Percentiles rank a stretch among this genome's conserved stretches.
Evolutionary conservation across 2,113 vertebrate genomes (phyloP).

Genomic region (Eubucco bourcierii): DNA sequence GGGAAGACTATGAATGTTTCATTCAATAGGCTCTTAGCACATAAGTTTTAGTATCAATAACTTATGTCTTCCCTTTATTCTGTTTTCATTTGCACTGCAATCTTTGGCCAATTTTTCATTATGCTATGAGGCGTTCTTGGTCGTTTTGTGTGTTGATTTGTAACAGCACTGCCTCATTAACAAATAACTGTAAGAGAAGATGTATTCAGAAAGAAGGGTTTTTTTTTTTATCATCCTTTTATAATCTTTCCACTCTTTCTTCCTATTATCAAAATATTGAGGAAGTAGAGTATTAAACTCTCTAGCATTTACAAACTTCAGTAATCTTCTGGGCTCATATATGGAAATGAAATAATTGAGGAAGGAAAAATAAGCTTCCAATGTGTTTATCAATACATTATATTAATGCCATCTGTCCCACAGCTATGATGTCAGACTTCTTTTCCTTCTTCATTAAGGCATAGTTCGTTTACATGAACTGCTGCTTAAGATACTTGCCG

Average conservation of each 20-base stretch:
- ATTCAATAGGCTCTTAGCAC: slow-evolving; percentile 26
- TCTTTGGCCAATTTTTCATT: slow-evolving; percentile 46
- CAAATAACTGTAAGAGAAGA: background rate
- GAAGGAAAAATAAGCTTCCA: slow-evolving; percentile 50
- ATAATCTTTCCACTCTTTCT: slow-evolving; percentile 30
- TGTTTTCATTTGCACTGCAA: slow-evolving; percentile 38
- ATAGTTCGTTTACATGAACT: slow-evolving; percentile 61
- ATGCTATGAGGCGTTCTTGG: background rate
- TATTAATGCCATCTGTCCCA: slow-evolving; percentile 68
- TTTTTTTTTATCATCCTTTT: slow-evolving; percentile 25
- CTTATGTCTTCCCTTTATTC: slow-evolving; percentile 54
- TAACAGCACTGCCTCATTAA: slow-evolving; percentile 47
- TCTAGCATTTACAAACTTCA: slow-evolving; percentile 11
- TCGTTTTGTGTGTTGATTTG: slow-evolving; percentile 49
- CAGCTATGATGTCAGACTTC: slow-evolving; percentile 33
- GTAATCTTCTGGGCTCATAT: background rate
- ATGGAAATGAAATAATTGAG: slow-evolving; percentile 33
- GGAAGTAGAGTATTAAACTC: slow-evolving; percentile 16
- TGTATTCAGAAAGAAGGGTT: background rate
- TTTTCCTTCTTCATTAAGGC: slow-evolving; percentile 54
- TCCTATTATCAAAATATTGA: slow-evolving; percentile 37
- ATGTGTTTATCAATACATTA: slow-evolving; percentile 61
- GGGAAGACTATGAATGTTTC: slow-evolving; percentile 32
- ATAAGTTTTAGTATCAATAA: slow-evolving; percentile 62
- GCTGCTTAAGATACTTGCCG: slow-evolving; percentile 71